Evolutionary conservation across 1,140 invertebrate species (phyloP), one percentile per base, ranked within the genome.

Genomic region (Scaptomyza hsui): DNA sequence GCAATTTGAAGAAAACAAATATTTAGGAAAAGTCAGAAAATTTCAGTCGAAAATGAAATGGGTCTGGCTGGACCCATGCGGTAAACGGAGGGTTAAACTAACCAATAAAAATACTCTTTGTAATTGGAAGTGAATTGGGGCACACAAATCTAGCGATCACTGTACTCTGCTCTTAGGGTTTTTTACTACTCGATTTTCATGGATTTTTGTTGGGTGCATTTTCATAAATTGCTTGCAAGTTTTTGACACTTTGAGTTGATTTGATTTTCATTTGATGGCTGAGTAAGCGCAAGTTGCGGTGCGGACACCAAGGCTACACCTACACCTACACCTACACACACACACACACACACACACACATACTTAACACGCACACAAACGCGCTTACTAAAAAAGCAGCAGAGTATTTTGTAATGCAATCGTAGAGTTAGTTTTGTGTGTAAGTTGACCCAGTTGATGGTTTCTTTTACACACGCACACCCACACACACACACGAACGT

Each of bases 171-270:
- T 26, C 29, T 39, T 52, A 12, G 16, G 18, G 15, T 35, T 48
- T 37, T 37, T 3, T 29, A 9, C 21, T 53, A 44, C 15, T 60
- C 70, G 37, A 32, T 55, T 53, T 42, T 19, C 42, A 24, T 49
- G 4, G 21, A 18, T 39, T 49, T 42, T 70, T 51, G 29, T 37
- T 41, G 15, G 42, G 55, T 79, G 72, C 67, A 69, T 75, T 79
- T 85, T 63, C 76, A 85, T 85, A 81, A 81, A 81, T 82, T 81
- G 74, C 78, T 78, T 78, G 78, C 35, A 80, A 81, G 77, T 75
- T 83, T 82, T 71, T 72, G 69, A 72, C 61, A 70, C 61, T 56
- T 72, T 67, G 55, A 67, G 69, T 60, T 67, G 69, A 72, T 72
- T 67, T 72, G 69, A 68, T 72, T 67, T 53, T 41, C 29, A 72